A percentile compares a stretch with the other conserved stretches of the same genome.
phyloP scores from a whole-genome alignment of 2,113 vertebrate species.

The Megaptera novaeangliae region DNA sequence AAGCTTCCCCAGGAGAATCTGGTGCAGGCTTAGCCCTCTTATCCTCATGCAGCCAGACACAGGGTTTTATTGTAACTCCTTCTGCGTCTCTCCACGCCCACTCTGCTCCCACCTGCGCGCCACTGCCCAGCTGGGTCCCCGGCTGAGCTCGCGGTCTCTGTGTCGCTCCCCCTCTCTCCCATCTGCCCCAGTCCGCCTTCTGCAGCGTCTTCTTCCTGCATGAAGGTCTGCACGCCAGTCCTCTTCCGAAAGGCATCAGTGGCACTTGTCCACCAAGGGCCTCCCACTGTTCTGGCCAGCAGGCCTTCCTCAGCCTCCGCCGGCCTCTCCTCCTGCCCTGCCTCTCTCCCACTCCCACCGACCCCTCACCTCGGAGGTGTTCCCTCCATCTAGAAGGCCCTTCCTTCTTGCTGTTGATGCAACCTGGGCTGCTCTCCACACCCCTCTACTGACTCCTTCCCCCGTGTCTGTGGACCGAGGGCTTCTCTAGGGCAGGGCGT shows the following conservation, averaged over 20 bases:
- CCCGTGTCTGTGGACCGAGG: not conserved
- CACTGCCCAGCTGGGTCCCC: not conserved
- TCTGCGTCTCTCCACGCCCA: not conserved
- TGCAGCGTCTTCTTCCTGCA: not conserved
- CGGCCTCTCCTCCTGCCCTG: too few species aligned
- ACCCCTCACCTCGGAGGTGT: not conserved
- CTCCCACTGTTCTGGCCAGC: not conserved
- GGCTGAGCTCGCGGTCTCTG: accelerated
- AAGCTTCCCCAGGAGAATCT: not conserved
- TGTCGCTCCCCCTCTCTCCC: not conserved
- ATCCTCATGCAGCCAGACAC: not conserved
- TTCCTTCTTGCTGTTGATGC: not conserved
- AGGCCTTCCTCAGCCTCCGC: not conserved
- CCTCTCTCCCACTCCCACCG: not conserved
- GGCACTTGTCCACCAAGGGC: not conserved
- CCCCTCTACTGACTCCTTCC: not conserved
- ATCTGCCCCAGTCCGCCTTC: not conserved
- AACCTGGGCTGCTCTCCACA: too few species aligned
- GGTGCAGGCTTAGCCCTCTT: not conserved
- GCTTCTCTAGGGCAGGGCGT: not conserved
- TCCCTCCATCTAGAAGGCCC: not conserved
- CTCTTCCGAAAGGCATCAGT: not conserved
- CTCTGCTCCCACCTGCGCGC: not conserved
- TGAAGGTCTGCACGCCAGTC: not conserved
- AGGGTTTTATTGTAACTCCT: not conserved